Evolutionary conservation across 2,888 invertebrate species (phyloP).

Genomic region (Perizoma affinitatum): DNA sequence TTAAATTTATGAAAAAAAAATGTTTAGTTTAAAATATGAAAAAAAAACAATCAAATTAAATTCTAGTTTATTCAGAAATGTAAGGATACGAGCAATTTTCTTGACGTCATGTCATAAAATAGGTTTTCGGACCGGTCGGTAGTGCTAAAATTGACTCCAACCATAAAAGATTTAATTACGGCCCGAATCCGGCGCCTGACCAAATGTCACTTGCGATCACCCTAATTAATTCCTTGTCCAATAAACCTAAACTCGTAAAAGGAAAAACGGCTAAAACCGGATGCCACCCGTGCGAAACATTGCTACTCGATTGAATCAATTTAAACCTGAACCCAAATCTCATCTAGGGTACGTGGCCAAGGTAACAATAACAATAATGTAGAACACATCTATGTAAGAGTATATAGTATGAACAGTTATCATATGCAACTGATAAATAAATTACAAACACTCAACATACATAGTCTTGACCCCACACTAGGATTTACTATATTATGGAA

Average conservation of each 20-base stretch:
- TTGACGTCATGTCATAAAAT: not conserved
- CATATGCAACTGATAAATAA: too few relatives aligned
- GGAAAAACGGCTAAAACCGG: slow-evolving; percentile 48
- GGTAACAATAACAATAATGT: not conserved
- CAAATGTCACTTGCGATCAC: slow-evolving; percentile 47
- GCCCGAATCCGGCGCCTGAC: slow-evolving; percentile 35
- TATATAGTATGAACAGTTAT: too few relatives aligned
- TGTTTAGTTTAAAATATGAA: too few relatives aligned
- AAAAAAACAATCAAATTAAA: too few relatives aligned
- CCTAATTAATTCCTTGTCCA: slow-evolving; percentile 68
- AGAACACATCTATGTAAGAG: too few relatives aligned
- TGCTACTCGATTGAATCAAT: slow-evolving; percentile 80
- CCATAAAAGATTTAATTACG: slow-evolving; percentile 24
- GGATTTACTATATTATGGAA: too few relatives aligned
- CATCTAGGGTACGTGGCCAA: slow-evolving; percentile 55
- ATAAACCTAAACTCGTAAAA: slow-evolving; percentile 51
- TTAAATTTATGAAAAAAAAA: too few relatives aligned
- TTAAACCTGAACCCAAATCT: slow-evolving; percentile 76
- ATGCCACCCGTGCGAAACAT: slow-evolving; percentile 70
- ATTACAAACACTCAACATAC: too few relatives aligned
- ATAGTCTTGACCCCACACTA: too few relatives aligned
- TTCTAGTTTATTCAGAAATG: too few relatives aligned
- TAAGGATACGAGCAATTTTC: too few relatives aligned
- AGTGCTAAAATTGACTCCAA: not conserved
- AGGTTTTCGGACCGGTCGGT: not conserved